Base-by-base conservation (phyloP, 2,888 invertebrate genomes). In the Melinopterus prodromus region DNA sequence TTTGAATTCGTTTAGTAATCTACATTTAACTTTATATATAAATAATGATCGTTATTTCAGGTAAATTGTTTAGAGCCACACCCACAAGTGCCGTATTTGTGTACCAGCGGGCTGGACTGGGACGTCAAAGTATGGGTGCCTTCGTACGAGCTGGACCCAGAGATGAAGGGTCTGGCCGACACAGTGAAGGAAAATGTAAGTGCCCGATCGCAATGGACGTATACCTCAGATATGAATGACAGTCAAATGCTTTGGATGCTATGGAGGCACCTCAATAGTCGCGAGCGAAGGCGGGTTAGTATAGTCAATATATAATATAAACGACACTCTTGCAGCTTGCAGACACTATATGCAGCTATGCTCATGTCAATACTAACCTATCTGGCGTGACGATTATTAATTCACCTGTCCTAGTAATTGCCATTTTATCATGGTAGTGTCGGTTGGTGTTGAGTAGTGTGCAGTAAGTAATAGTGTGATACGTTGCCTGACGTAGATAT, bases 71-170 rank as follows among this genome's bases (percentile, higher is more conserved):
- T 98, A 87, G 98, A 98, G 87, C 94, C 97, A 0, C 98, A 99
- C 90, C 98, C 98, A 0, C 91, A 93, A 83, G 92, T 94, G 85
- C 98, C 98, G 0, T 92, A 97, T 81, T 90, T 99, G 84, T 98
- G 98, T 12, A 97, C 98, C 2, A 95, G 96, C 89, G 99, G 99
- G 0, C 91, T 98, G 5, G 98, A 98, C 90, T 93, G 94, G 86
- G 96, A 97, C 87, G 94, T 98, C 15, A 99, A 98, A 91, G 94
- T 99, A 79, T 98, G 98, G 98, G 92, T 95, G 78, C 98, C 98
- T 3, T 92, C 92, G 1, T 91, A 90, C 82, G 91, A 92, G 80
- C 87, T 90, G 7, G 92, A 92, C 37, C 93, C 93, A 6, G 88
- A 89, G n/a, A 91, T 92, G 84, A 88, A 89, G 0, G 92, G 92